Evolutionary conservation across 1,140 invertebrate species (phyloP).

Genomic region (Cydia strobilella): DNA sequence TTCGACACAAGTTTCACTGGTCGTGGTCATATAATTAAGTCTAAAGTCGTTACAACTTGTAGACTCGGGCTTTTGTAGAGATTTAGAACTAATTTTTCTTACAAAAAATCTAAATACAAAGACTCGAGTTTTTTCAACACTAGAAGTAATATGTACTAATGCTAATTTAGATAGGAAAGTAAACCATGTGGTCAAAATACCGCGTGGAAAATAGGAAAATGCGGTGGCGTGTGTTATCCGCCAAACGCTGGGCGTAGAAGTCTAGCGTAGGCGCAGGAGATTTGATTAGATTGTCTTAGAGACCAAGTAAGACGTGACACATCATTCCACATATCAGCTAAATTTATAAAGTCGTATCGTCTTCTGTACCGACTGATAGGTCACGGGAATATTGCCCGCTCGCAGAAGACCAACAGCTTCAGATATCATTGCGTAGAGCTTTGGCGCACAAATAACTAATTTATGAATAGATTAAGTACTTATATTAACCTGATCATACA

Average conservation of each 20-base stretch:
- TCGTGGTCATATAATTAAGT: no score
- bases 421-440: constrained; percentile 70
- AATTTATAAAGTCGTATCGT: constrained; percentile 50
- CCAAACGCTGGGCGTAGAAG: background rate
- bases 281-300: constrained; percentile 39
- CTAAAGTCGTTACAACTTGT: no score
- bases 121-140: no score
- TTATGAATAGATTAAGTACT: constrained; percentile 71
- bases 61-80: no score
- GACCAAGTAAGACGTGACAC: constrained; percentile 75
- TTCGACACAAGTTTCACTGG: no score
- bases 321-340: constrained; percentile 77
- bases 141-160: no score
- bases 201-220: background rate
- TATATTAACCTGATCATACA: constrained; percentile 68
- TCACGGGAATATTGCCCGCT: constrained; percentile 36
- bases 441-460: constrained; percentile 72
- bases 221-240: background rate
- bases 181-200: no score
- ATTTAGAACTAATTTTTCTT: no score
- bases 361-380: constrained; percentile 37
- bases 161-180: no score
- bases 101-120: no score
- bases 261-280: constrained; percentile 7
- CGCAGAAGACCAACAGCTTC: constrained; percentile 53